These are phyloP conservation scores for Muscicapa comitata DNA, from an alignment of 2,797 vertebrate genomes.

Conservation along the genomic window DNA sequence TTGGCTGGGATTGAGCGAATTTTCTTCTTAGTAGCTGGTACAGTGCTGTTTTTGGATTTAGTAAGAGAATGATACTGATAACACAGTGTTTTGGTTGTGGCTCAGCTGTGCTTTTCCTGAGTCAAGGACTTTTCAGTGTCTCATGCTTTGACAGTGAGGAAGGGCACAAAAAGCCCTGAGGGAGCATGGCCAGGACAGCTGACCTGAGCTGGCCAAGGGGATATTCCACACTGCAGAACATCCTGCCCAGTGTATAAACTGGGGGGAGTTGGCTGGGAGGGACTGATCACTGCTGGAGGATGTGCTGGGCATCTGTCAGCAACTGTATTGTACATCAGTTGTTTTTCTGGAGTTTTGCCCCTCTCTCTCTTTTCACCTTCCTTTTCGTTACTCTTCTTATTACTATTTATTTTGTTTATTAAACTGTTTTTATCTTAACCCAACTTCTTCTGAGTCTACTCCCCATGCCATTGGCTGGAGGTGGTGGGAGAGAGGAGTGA, in stretches of 20 bases:
- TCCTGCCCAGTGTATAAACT: neutral
- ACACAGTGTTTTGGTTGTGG: neutral
- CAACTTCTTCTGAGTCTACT: neutral
- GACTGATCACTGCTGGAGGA: fast-evolving
- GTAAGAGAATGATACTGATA: neutral
- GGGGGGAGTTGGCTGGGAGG: neutral
- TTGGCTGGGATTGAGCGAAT: neutral
- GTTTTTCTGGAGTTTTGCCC: neutral
- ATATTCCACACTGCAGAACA: neutral
- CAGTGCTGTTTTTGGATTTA: neutral
- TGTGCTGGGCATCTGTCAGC: fast-evolving
- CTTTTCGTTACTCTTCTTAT: neutral
- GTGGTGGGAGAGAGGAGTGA: neutral
- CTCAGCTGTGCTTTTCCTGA: neutral
- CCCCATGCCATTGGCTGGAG: too few relatives aligned
- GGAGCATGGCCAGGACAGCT: neutral
- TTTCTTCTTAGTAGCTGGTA: neutral
- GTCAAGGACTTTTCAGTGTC: neutral
- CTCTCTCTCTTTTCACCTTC: neutral
- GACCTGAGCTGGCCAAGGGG: neutral
- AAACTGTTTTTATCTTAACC: neutral
- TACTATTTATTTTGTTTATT: neutral
- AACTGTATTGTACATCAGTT: neutral
- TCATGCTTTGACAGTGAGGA: neutral
- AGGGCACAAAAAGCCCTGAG: neutral